phyloP scores from a whole-genome alignment of 2,888 invertebrate genomes.

The Rapana venosa region DNA sequence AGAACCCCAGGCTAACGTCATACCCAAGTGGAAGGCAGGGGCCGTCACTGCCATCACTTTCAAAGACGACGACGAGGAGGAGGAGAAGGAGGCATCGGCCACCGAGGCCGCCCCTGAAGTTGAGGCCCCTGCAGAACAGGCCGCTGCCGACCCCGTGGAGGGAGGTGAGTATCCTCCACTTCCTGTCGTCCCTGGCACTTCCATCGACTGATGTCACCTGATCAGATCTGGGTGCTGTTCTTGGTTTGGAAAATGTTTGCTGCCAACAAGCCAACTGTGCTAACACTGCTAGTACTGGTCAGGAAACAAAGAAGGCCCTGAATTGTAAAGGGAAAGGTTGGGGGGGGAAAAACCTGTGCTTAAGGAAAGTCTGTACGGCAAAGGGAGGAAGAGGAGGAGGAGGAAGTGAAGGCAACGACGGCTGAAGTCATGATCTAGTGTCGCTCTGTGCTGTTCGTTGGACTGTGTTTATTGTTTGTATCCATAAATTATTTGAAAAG shows the following conservation, averaged over 20 bases:
- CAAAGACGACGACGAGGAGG: constrained; percentile 71
- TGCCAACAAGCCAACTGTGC: background rate
- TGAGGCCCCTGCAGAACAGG: background rate
- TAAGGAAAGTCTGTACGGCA: no score
- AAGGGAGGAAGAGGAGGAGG: no score
- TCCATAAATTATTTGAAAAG: no score
- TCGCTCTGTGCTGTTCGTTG: no score
- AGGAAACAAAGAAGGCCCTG: no score
- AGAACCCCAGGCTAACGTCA: constrained; percentile 68
- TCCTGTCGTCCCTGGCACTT: background rate
- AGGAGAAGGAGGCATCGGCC: constrained; percentile 44
- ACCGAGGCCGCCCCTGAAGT: constrained; percentile 2
- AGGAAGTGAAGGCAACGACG: no score
- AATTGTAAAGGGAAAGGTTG: no score
- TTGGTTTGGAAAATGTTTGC: background rate
- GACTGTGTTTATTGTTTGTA: no score
- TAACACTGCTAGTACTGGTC: no score
- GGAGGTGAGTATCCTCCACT: constrained; percentile 3
- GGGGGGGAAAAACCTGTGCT: no score
- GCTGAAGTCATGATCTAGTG: no score
- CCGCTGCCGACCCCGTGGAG: constrained; percentile 27
- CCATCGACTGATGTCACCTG: background rate
- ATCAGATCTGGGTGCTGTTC: background rate
- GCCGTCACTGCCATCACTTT: constrained; percentile 71
- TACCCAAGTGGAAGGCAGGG: constrained; percentile 77